Conservation (phyloP, 2,888 invertebrate species). For the Lasioglossum villosulum region DNA sequence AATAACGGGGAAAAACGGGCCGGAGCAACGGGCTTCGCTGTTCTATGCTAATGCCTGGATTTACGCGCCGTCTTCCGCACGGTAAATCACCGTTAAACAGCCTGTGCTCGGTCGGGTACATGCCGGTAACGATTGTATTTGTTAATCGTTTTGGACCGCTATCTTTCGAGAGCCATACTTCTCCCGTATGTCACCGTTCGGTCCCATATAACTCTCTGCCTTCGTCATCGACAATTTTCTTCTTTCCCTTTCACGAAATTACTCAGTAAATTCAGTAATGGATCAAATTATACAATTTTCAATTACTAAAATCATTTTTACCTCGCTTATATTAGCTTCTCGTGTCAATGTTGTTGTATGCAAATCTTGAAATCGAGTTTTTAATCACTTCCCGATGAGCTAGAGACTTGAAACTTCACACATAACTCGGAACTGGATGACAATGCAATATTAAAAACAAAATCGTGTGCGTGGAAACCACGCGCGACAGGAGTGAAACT, state of each 20-base stretch:
- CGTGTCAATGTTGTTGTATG: no score
- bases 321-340: no score
- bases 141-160: background rate
- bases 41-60: conserved; percentile 11
- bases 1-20: background rate
- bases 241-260: background rate
- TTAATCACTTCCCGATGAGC: no score
- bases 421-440: no score
- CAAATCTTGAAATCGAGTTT: no score
- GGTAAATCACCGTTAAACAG: conserved; percentile 10
- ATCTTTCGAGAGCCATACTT: background rate
- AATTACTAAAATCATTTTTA: no score
- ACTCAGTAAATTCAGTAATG: no score
- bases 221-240: background rate
- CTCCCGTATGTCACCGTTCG: background rate
- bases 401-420: no score
- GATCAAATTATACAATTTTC: no score
- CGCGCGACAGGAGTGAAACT: no score
- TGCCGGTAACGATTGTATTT: background rate
- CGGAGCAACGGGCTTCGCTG: background rate
- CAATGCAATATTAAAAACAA: no score
- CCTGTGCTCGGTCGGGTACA: background rate
- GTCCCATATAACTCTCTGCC: background rate
- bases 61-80: conserved; percentile 6
- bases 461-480: no score